Conservation (phyloP, 2,797 vertebrate genomes). For the Eulemur coronatus region DNA sequence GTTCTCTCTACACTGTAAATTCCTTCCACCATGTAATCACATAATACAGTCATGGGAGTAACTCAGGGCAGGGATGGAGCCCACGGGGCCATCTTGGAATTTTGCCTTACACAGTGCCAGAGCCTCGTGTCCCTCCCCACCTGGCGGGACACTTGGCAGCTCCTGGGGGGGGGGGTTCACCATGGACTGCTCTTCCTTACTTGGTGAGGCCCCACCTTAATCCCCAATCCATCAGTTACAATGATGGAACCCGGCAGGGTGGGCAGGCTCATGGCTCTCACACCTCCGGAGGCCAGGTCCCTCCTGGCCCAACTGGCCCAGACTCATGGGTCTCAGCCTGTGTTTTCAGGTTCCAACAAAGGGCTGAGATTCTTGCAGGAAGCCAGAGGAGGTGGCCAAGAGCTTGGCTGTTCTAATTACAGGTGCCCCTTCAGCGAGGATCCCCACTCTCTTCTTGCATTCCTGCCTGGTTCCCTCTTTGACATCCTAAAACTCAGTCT, state of each 20-base stretch:
- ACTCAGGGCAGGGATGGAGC: not conserved
- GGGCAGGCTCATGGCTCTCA: fast-evolving
- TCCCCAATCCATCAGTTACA: fast-evolving
- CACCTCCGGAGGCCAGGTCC: fast-evolving
- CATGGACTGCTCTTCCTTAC: not conserved
- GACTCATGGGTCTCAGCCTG: not conserved
- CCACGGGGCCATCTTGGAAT: not conserved
- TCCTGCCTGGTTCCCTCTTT: not conserved
- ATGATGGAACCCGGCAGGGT: fast-evolving
- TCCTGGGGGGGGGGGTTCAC: not conserved
- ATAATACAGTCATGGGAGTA: not conserved
- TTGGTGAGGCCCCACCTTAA: not conserved
- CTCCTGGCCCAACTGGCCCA: not conserved
- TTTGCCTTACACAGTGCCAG: not conserved
- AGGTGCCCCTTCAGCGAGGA: not conserved
- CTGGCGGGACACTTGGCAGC: not conserved
- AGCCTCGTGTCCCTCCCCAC: not conserved
- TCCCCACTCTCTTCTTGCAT: not conserved
- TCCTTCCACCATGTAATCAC: too few species aligned
- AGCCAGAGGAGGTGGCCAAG: not conserved
- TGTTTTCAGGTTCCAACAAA: not conserved
- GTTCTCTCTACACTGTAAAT: not conserved
- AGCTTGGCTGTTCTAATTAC: fast-evolving
- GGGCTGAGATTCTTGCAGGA: not conserved
- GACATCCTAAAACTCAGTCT: not conserved